Percentiles rank a stretch among this genome's conserved stretches.
phyloP scores from a whole-genome alignment of 2,888 invertebrate genomes.

The Pollenia griseotomentosa region DNA sequence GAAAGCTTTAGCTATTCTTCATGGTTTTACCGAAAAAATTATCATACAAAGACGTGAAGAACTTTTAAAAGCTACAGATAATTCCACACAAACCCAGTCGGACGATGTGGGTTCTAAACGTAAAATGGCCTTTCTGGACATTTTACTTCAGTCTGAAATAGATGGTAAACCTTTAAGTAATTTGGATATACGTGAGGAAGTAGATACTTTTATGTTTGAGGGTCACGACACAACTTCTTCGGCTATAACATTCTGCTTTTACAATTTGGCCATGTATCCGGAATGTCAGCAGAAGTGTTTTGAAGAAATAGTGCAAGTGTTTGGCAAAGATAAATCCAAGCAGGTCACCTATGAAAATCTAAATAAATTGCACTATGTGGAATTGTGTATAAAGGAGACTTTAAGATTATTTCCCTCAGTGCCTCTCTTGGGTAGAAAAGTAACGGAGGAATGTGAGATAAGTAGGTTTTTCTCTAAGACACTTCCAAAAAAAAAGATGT shows the following conservation, averaged over 20 bases:
- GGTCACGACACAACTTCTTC: slow-evolving; percentile 86
- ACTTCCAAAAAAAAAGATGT: not conserved
- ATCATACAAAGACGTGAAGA: slow-evolving; percentile 85
- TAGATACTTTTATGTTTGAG: slow-evolving; percentile 91
- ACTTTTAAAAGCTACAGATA: slow-evolving; percentile 76
- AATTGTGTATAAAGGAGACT: slow-evolving; percentile 83
- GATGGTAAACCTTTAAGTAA: slow-evolving; percentile 86
- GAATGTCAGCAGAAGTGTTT: slow-evolving; percentile 85
- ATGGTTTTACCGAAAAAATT: slow-evolving; percentile 86
- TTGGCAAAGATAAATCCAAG: slow-evolving; percentile 81
- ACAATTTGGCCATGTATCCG: slow-evolving; percentile 84
- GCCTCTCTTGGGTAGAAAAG: slow-evolving; percentile 81
- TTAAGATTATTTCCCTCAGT: slow-evolving; percentile 83
- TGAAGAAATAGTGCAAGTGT: slow-evolving; percentile 83
- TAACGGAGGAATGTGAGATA: slow-evolving; percentile 81
- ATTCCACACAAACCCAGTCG: slow-evolving; percentile 62
- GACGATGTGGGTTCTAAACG: slow-evolving; percentile 86
- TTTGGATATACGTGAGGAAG: slow-evolving; percentile 88
- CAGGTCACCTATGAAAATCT: slow-evolving; percentile 81
- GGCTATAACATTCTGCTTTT: slow-evolving; percentile 85
- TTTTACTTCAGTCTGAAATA: slow-evolving; percentile 87
- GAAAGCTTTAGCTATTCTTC: slow-evolving; percentile 84
- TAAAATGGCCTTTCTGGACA: slow-evolving; percentile 88
- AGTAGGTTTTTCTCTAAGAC: slow-evolving; percentile 76
- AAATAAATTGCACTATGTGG: slow-evolving; percentile 81